These are phyloP conservation scores for Empis livida DNA, from an alignment of 2,888 invertebrate species.

Conservation along the genomic window DNA sequence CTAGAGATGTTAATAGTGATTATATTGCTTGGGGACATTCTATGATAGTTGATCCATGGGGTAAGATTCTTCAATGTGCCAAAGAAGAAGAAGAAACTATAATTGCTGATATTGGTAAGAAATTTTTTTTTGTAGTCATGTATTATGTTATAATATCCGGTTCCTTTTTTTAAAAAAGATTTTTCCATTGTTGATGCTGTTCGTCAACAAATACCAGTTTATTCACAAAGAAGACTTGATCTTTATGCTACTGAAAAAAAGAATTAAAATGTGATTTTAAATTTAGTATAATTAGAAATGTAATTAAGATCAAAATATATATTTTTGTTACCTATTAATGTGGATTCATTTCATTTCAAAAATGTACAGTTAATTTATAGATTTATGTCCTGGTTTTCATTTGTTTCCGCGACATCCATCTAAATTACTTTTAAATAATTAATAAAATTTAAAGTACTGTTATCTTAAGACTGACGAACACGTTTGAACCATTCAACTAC, in stretches of 20 bases:
- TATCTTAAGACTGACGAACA: no score
- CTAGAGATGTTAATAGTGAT: conserved; percentile 61
- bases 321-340: no score
- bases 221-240: conserved; percentile 57
- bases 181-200: conserved; percentile 58
- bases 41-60: conserved; percentile 67
- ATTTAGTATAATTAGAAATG: neutral
- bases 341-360: no score
- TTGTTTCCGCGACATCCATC: no score
- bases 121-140: neutral
- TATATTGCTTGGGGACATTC: conserved; percentile 90
- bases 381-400: no score
- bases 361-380: no score
- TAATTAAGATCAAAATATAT: no score
- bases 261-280: neutral
- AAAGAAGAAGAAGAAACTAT: conserved; percentile 58
- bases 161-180: no score
- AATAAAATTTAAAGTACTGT: no score
- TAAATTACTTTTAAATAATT: no score
- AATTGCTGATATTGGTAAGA: conserved; percentile 57
- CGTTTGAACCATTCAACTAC: no score
- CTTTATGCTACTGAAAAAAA: conserved; percentile 45
- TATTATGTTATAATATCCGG: no score
- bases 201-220: conserved; percentile 71
- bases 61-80: conserved; percentile 54